Evolutionary conservation across 64 coral and sea anemone genomes (phyloP).

Genomic region (Pocillopora verrucosa): DNA sequence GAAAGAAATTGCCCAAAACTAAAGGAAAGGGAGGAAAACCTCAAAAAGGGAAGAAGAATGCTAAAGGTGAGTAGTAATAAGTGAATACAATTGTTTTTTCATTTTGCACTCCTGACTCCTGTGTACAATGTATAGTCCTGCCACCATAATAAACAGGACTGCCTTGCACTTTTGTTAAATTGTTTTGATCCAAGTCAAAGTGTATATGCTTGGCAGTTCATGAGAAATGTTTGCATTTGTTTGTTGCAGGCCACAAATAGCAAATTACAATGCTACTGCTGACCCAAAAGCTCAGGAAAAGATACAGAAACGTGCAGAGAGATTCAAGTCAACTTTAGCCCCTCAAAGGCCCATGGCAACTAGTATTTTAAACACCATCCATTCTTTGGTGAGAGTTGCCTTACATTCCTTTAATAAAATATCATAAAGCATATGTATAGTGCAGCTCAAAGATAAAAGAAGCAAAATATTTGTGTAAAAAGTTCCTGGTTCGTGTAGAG

Average conservation of each 20-base stretch:
- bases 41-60: slow-evolving; percentile 29
- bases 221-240: background rate
- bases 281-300: slow-evolving; percentile 83
- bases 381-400: slow-evolving; percentile 76
- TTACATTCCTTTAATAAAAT: background rate
- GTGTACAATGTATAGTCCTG: no score
- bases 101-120: no score
- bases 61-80: slow-evolving; percentile 1
- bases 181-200: no score
- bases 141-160: no score
- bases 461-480: no score
- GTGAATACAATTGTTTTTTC: no score
- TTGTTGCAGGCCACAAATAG: slow-evolving; percentile 1
- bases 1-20: slow-evolving; percentile 36
- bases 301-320: slow-evolving; percentile 85
- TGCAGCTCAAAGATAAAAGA: no score
- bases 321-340: slow-evolving; percentile 68
- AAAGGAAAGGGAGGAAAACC: slow-evolving; percentile 39
- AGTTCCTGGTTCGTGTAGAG: no score
- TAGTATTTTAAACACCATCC: slow-evolving; percentile 80
- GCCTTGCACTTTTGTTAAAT: no score
- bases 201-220: no score
- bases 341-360: slow-evolving; percentile 52
- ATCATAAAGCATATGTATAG: background rate
- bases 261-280: slow-evolving; percentile 44